Evolutionary conservation across 2,888 invertebrate species (phyloP).

Genomic region (Lamproptera curius): DNA sequence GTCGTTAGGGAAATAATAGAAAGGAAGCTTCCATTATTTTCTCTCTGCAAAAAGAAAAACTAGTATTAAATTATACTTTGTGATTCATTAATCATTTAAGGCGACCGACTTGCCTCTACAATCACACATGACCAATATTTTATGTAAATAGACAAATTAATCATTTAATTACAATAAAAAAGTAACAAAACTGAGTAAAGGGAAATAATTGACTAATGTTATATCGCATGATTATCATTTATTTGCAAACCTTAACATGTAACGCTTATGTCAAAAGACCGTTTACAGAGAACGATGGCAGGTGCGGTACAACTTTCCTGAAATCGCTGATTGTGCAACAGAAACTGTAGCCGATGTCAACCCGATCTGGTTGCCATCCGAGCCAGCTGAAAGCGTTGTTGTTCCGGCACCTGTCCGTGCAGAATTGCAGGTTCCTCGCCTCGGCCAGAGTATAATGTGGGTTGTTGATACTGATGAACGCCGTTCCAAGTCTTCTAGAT

Average conservation of each 20-base stretch:
- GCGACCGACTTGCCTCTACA: background rate
- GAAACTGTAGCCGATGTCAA: constrained; percentile 78
- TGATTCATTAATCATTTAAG: no score
- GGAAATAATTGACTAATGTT: background rate
- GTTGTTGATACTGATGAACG: constrained; percentile 81
- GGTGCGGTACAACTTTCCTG: constrained; percentile 64
- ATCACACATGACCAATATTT: background rate
- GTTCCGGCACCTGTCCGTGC: constrained; percentile 71
- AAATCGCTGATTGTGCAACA: constrained; percentile 80
- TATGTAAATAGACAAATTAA: background rate
- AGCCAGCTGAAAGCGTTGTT: constrained; percentile 80
- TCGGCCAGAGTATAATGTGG: constrained; percentile 70
- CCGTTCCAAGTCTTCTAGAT: constrained; percentile 67
- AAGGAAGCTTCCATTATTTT: no score
- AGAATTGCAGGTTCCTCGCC: constrained; percentile 63
- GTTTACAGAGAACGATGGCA: constrained; percentile 72
- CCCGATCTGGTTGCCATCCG: constrained; percentile 70
- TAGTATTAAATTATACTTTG: no score
- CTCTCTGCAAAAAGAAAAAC: no score
- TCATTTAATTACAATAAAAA: background rate
- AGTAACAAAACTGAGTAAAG: background rate
- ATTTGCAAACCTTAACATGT: background rate
- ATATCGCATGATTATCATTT: background rate
- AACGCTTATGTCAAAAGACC: constrained; percentile 51
- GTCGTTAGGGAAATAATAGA: no score